Evolutionary conservation across 2,888 invertebrate species (phyloP), one percentile per base, ranked within the genome.

Genomic region (Priocnemis perturbator): DNA sequence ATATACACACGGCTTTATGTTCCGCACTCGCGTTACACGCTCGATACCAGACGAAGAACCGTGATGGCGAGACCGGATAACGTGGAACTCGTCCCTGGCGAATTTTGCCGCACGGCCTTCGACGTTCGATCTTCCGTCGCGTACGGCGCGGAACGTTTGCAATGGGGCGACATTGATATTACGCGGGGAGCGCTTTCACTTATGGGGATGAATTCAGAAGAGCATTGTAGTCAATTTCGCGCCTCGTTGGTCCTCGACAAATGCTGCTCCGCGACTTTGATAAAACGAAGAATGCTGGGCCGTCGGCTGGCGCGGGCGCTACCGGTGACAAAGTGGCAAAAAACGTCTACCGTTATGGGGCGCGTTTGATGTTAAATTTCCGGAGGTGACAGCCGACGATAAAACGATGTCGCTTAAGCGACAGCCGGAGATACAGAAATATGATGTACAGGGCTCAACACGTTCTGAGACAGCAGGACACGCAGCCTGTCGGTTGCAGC

Each of bases 401-500:
- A 79, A 83, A 83, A 77, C 81, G 83, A 78, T 74, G 84, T 81
- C 81, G 72, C 64, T 80, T 74, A 75, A 74, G 77, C 68, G 79
- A 71, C 78, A 76, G 71, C 64, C 67, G 60, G 71, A 71, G 79
- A 77, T 76, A 82, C 81, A 73, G 78, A 83, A 83, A 85, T 84
- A 84, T 84, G 86, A 86, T 78, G 81, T 79, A 75, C 73, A 71
- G 83, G 82, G 78, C 80, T 81, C 81, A 82, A 82, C 82, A 80
- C 78, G 81, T 82, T 77, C 76, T 80, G 74, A 72, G 67, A 67
- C 74, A 66, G 23, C 71, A 37, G 47, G 48, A 55, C 19, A 37
- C 1, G 37, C 37, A 37, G 37, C 37, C 14, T 37, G 37, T 37
- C 37, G 37, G 37, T 11, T 37, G 37, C 37, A 37, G 37, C 37